Evolutionary conservation across 2,888 invertebrate species (phyloP).

Genomic region (Uloborus plumipes): DNA sequence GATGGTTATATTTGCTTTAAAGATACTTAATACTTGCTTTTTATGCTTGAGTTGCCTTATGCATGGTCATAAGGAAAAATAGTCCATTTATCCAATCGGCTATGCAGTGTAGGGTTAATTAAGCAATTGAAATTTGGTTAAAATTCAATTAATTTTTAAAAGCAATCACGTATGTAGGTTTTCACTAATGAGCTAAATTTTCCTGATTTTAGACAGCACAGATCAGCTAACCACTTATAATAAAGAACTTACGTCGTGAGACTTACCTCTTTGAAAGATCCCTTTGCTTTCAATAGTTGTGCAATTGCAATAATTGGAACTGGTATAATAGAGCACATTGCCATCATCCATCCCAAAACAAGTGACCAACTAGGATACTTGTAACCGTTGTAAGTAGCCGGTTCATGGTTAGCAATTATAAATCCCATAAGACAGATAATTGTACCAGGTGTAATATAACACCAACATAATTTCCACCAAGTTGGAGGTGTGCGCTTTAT

Average conservation of each 20-base stretch:
- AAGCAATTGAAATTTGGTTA: neutral
- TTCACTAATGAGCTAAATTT: neutral
- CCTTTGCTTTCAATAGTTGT: constrained; percentile 58
- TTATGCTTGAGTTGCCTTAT: too few relatives aligned
- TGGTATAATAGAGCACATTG: constrained; percentile 69
- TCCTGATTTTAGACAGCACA: too few relatives aligned
- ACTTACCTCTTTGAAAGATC: constrained; percentile 54
- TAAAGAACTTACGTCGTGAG: neutral
- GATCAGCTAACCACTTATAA: too few relatives aligned
- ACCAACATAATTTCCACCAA: constrained; percentile 65
- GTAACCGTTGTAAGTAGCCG: constrained; percentile 71
- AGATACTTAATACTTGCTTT: too few relatives aligned
- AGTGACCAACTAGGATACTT: constrained; percentile 70
- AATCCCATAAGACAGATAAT: constrained; percentile 54
- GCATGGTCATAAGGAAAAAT: too few relatives aligned
- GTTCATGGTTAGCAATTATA: constrained; percentile 67
- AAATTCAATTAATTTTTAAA: neutral
- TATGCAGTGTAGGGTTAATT: too few relatives aligned
- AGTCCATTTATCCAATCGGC: too few relatives aligned
- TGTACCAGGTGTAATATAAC: constrained; percentile 60
- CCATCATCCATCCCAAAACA: constrained; percentile 71
- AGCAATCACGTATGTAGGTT: neutral
- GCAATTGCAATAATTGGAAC: constrained; percentile 69
- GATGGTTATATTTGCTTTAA: too few relatives aligned
- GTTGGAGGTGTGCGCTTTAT: constrained; percentile 54